Percentiles rank a stretch among this genome's conserved stretches.
phyloP scores from a whole-genome alignment of 2,113 vertebrate species.

The Pseudorasbora parva region DNA sequence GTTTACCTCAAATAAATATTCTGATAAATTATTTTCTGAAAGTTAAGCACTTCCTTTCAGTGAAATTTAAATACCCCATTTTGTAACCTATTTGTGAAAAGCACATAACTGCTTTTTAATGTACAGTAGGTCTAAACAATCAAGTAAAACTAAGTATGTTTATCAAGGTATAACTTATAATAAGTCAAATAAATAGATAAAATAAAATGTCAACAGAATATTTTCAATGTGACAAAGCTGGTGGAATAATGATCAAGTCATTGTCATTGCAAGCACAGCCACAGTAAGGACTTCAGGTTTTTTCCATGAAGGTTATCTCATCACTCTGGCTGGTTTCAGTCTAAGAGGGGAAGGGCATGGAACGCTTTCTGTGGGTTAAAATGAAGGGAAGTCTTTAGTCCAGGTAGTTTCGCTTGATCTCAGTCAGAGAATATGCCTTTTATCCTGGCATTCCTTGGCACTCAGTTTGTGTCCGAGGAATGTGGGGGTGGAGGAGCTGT shows the following conservation, averaged over 20 bases:
- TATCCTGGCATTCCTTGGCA: neutral
- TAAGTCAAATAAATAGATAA: slow-evolving; percentile 8
- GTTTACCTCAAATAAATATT: neutral
- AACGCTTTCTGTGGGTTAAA: neutral
- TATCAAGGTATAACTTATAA: neutral
- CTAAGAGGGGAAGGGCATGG: neutral
- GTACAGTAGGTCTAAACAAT: neutral
- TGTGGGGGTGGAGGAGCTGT: slow-evolving; percentile 8
- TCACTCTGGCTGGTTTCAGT: slow-evolving; percentile 48
- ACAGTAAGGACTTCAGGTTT: slow-evolving; percentile 6
- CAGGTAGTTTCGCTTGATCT: slow-evolving; percentile 33
- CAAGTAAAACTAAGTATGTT: neutral
- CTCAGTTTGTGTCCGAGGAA: slow-evolving; percentile 28
- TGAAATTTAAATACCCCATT: neutral
- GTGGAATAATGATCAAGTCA: neutral
- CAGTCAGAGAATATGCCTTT: slow-evolving; percentile 20
- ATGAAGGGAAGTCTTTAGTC: slow-evolving; percentile 5
- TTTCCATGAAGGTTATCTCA: slow-evolving; percentile 24
- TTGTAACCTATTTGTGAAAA: neutral
- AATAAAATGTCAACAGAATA: neutral
- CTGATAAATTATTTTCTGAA: neutral
- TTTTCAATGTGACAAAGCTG: neutral
- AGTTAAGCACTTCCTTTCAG: too few relatives aligned
- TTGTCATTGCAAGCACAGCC: neutral
- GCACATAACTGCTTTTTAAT: neutral